Evolutionary conservation across 2,888 invertebrate genomes (phyloP), one percentile per base, ranked within the genome.

Genomic region (Cosmia trapezina): DNA sequence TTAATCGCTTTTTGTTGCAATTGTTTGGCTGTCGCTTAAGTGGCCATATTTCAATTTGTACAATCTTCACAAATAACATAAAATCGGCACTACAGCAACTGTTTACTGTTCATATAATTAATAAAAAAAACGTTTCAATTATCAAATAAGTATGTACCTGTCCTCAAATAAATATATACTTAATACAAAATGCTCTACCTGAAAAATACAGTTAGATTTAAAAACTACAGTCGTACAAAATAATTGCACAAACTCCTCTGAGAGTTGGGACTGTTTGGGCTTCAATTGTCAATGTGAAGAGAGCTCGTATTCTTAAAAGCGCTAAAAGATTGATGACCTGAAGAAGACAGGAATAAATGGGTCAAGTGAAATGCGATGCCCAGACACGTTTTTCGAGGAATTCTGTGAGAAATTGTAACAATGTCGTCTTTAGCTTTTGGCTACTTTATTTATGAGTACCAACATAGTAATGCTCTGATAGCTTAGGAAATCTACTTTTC

Each of bases 281-380:
- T 79, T 66, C 81, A 77, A 83, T 81, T 76, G 75, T 73, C 83
- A 81, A 78, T 73, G 57, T 69, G 71, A 57, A 67, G 43, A 67
- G 54, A 74, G 41, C 64, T 71, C 69, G 61, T 64, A 71, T 80
- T 85, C 76, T 83, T 70, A 72, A 78, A 76, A 73, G 69, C 65
- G 68, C 53, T 57, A 45, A 57, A 68, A 83, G 81, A 84, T 85
- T 77, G 79, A 85, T 83, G 76, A 68, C 67, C 57, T 60, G 61
- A 37, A 19, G 71, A 59, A 54, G 65, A 68, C 60, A 81, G 59
- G 53, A 54, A 73, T 54, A 78, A 66, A 66, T 78, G 56, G 81
- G 76, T 83, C 83, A 72, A 81, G 72, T 70, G 69, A 65, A 82
- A 74, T 14, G 66, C 19, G 60, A 73, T 45, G n/a, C 63, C 49